Evolutionary conservation across 92 coral and sea anemone genomes (phyloP).

Genomic region (Phenganax stokvisi): DNA sequence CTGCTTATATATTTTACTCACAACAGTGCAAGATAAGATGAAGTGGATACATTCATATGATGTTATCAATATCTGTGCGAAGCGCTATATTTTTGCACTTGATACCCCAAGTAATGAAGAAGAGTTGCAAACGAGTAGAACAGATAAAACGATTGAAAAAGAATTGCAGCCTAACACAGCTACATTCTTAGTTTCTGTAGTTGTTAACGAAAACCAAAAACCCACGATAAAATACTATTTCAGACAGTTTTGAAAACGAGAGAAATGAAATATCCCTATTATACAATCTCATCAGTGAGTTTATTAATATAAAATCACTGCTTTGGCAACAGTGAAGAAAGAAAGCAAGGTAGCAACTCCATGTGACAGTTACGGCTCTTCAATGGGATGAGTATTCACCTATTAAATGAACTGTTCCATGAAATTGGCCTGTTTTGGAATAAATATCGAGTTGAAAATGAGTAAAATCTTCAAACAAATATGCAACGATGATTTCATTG

Average conservation of each 20-base stretch:
- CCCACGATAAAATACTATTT: background rate
- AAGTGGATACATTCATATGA: background rate
- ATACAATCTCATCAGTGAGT: background rate
- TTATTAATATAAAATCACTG: no score
- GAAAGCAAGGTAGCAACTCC: no score
- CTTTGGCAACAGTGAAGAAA: no score
- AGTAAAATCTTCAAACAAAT: no score
- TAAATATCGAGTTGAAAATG: no score
- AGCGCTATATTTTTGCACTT: constrained; percentile 14
- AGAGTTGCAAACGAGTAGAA: background rate
- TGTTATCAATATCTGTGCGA: constrained; percentile 8
- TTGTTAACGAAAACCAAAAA: constrained; percentile 3
- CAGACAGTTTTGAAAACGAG: background rate
- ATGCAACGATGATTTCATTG: no score
- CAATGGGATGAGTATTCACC: no score
- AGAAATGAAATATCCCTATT: background rate
- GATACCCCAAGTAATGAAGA: background rate
- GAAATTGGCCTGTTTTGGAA: no score
- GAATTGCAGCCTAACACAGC: constrained; percentile 17
- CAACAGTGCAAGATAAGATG: background rate
- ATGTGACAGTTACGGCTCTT: no score
- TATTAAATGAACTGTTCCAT: no score
- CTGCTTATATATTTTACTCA: constrained; percentile 17
- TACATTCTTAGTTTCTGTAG: constrained; percentile 7
- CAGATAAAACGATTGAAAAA: background rate